Evolutionary conservation across 2,113 vertebrate species (phyloP).

Genomic region (Toxotes jaculatrix): DNA sequence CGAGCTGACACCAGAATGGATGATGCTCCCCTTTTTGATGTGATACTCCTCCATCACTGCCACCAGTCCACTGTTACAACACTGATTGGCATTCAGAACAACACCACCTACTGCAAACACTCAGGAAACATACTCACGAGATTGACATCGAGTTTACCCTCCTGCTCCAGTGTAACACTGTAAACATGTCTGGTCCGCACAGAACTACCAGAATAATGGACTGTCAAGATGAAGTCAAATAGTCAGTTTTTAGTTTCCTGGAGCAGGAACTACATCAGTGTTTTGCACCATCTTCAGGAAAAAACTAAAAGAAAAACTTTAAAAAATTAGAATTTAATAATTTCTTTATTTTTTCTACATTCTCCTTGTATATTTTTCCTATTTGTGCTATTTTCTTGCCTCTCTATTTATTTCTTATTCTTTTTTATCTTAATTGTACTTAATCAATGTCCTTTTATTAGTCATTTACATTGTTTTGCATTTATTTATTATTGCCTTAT

Average conservation of each 20-base stretch:
- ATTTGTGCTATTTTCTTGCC: no score
- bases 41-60: constrained; percentile 43
- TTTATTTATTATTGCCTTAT: no score
- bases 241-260: neutral
- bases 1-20: constrained; percentile 45
- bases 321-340: no score
- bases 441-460: no score
- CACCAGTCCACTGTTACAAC: neutral
- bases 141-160: constrained; percentile 10
- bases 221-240: neutral
- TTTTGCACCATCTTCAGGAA: neutral
- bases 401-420: no score
- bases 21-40: constrained; percentile 36
- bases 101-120: constrained; percentile 7
- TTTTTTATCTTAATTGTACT: no score
- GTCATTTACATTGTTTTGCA: no score
- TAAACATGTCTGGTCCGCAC: neutral
- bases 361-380: no score
- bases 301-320: no score
- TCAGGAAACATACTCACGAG: neutral
- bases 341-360: no score
- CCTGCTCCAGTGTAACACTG: neutral
- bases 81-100: constrained; percentile 30
- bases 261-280: neutral
- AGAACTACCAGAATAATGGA: neutral